A percentile compares a stretch with the other conserved stretches of the same genome.
Evolutionary conservation across 2,888 invertebrate genomes (phyloP).

Genomic region (Gymnocheta viridis): DNA sequence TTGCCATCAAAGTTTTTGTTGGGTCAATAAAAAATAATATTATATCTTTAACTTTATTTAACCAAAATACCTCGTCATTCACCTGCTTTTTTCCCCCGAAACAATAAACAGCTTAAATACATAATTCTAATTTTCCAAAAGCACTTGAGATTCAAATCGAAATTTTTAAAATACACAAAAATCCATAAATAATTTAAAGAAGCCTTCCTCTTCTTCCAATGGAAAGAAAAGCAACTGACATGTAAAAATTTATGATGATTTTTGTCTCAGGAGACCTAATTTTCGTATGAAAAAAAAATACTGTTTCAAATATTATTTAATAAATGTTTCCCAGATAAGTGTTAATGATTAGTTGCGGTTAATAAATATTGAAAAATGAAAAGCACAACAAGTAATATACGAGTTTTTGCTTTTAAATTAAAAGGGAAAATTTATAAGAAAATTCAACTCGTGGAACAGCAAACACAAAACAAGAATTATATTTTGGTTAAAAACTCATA

Average conservation of each 20-base stretch:
- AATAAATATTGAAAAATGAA: slow-evolving; percentile 45
- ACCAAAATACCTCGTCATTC: neutral
- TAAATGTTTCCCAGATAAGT: slow-evolving; percentile 46
- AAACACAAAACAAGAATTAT: neutral
- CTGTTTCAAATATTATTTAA: slow-evolving; percentile 27
- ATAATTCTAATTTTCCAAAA: slow-evolving; percentile 43
- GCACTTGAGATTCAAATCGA: slow-evolving; percentile 76
- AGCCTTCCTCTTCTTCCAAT: neutral
- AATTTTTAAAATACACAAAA: slow-evolving; percentile 40
- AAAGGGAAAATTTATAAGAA: slow-evolving; percentile 61
- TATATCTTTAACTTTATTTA: neutral
- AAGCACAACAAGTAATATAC: slow-evolving; percentile 25
- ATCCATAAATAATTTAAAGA: slow-evolving; percentile 73
- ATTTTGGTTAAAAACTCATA: slow-evolving; percentile 57
- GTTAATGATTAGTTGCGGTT: slow-evolving; percentile 63
- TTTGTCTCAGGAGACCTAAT: slow-evolving; percentile 38
- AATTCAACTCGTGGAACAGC: slow-evolving; percentile 49
- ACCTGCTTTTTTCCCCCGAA: neutral
- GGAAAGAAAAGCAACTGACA: neutral
- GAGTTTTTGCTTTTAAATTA: slow-evolving; percentile 40
- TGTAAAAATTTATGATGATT: slow-evolving; percentile 32
- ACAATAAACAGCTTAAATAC: neutral
- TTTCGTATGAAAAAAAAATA: slow-evolving; percentile 15
- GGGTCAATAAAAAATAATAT: too few relatives aligned
- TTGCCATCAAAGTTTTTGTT: too few relatives aligned